Evolutionary conservation across 2,797 vertebrate species (phyloP).

Genomic region (Oceanodroma leucorhoa): DNA sequence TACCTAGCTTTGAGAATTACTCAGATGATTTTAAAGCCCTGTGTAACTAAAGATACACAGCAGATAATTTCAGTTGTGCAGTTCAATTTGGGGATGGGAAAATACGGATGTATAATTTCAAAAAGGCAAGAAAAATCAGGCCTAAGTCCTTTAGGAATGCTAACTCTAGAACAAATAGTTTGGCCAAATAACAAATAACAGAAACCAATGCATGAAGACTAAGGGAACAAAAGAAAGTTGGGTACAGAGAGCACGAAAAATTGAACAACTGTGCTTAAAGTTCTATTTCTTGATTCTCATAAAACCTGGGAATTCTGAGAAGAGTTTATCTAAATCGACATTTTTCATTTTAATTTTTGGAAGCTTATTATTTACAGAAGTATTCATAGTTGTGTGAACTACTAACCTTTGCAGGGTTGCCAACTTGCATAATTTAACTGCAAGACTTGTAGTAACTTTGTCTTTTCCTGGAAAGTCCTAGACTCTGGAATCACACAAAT

Average conservation of each 20-base stretch:
- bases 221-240: background rate
- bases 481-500: background rate
- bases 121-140: background rate
- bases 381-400: background rate
- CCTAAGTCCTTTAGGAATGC: background rate
- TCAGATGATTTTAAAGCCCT: background rate
- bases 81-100: background rate
- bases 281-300: background rate
- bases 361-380: background rate
- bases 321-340: background rate
- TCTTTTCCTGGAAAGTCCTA: background rate
- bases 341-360: background rate
- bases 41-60: background rate
- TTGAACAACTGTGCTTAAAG: background rate
- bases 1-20: constrained; percentile 10
- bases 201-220: background rate
- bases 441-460: background rate
- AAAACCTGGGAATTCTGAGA: background rate
- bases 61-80: background rate
- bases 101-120: background rate
- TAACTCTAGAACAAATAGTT: background rate
- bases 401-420: background rate
- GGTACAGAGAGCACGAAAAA: background rate
- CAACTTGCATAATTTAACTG: background rate
- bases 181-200: constrained; percentile 6